Evolutionary conservation across 2,113 vertebrate genomes (phyloP), one percentile per base, ranked within the genome.

Genomic region (Aphelocoma coerulescens): DNA sequence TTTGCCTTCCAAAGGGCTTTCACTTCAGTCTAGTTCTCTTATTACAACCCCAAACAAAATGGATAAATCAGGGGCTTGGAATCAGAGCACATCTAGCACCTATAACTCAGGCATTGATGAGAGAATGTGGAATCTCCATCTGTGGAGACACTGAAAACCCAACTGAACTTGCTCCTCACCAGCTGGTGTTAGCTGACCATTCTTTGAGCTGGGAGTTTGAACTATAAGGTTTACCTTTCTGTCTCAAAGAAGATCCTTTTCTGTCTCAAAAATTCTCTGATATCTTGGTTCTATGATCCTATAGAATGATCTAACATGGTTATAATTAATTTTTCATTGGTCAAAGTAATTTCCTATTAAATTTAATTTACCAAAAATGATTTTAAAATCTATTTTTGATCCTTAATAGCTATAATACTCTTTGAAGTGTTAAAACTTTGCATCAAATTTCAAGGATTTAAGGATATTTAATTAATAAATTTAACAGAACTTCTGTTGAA

Each of bases 51-150:
- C 67, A 55, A 74, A 1, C 6, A 66, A 81, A 91, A 62, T 8
- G 22, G 19, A n/a, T 51, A 26, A 62, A 81, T 51, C 6, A 59
- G 46, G 23, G 1, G 2, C 17, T 10, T 55, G 39, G 11, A 49
- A 52, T 68, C 3, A 2, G 32, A 85, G 39, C 21, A 63, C 0
- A 0, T 62, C 17, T 16, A 85, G 11, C 13, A 62, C 32, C 7
- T 58, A 0, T n/a, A 67, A 59, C 62, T 71, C 39, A 78, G 35
- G 43, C 5, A 22, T 20, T 13, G 10, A 20, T 48, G 55, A 82
- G 33, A 77, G 12, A 17, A 24, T n/a, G 8, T 43, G n/a, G 30
- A 39, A 7, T 81, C 22, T 76, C 22, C 13, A 10, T 81, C 7
- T 58, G 5, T 39, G 16, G n/a, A 58, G 21, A 33, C 28, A 39